These are phyloP conservation scores for Mus spicilegus DNA, from an alignment of 2,113 vertebrate genomes.

Conservation along the genomic window DNA sequence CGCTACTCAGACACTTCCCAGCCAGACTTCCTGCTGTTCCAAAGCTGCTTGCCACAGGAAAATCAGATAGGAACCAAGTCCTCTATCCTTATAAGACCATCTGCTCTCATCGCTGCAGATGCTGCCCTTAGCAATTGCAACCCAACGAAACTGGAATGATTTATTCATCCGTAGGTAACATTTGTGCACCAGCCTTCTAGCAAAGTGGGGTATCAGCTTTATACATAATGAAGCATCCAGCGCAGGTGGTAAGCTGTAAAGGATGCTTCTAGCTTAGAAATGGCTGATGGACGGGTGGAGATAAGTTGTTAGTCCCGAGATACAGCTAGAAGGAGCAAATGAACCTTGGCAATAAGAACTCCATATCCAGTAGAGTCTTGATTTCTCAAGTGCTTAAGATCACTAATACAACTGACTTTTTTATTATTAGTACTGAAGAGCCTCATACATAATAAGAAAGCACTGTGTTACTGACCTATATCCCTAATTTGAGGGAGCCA, in stretches of 20 bases:
- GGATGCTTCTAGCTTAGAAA: constrained; percentile 62
- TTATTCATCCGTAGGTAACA: constrained; percentile 69
- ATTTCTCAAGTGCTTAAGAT: constrained; percentile 53
- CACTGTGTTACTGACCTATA: background rate
- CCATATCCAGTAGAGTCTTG: constrained; percentile 34
- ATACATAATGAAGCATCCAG: constrained; percentile 71
- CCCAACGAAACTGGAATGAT: constrained; percentile 78
- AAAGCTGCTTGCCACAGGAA: constrained; percentile 75
- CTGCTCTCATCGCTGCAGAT: constrained; percentile 77
- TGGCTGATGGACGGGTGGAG: constrained; percentile 50
- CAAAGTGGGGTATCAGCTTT: constrained; percentile 74
- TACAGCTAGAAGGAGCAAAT: constrained; percentile 37
- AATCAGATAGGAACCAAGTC: constrained; percentile 60
- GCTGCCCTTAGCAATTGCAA: constrained; percentile 68
- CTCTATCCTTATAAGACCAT: constrained; percentile 68
- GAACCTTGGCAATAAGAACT: background rate
- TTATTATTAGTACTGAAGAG: background rate
- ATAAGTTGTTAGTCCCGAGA: constrained; percentile 32
- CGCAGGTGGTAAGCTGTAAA: constrained; percentile 68
- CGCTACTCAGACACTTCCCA: constrained; percentile 18
- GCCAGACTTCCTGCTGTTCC: constrained; percentile 65
- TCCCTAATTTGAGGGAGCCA: background rate
- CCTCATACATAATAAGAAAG: background rate
- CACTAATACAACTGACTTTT: constrained; percentile 30
- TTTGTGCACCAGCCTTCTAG: constrained; percentile 66